Base-by-base conservation (phyloP, 2,888 invertebrate genomes). In the Drosophila birchii region DNA sequence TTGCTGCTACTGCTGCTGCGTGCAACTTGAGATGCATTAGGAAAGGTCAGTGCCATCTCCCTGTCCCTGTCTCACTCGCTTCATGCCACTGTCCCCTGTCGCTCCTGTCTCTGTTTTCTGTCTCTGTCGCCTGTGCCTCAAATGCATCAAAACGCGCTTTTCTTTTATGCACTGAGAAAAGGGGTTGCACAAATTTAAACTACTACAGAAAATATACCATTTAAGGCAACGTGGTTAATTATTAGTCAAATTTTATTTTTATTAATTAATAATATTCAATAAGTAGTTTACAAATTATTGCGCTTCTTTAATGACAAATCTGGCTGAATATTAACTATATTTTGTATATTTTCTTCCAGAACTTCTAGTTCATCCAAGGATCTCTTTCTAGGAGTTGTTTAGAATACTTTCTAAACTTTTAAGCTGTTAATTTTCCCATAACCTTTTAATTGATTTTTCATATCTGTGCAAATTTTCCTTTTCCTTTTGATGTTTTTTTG, bases 61-160 rank as follows among this genome's bases (percentile, higher is more conserved):
- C 18, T 18, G 41, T 44, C 47, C 11, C 47, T 53, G 59, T 61
- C 61, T 39, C 34, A 9, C 51, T 20, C 5, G 16, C 34, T 20
- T 20, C 16, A 20, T 41, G 59, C 39, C n/a, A 39, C 57, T 38
- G 57, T 60, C 29, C 82, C 67, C 58, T 57, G 71, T 45, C 29
- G 58, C 49, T 32, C 8, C 32, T 4, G 49, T 29, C 29, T 45
- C 36, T n/a, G 49, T 53, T 68, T 49, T 60, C 45, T 61, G 76
- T 56, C 53, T 54, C 57, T 75, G 78, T 67, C 62, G 77, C 72
- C 76, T 73, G 67, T 78, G 88, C 86, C 89, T 75, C 88, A 88
- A 89, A 89, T 89, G 88, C 85, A 89, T 86, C 89, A 89, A 87
- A 89, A 87, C 88, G 88, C 85, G 87, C 82, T 87, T 85, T 68